Conservation (phyloP, 2,797 vertebrate genomes). For the Petrocephalus schoutedeni region DNA sequence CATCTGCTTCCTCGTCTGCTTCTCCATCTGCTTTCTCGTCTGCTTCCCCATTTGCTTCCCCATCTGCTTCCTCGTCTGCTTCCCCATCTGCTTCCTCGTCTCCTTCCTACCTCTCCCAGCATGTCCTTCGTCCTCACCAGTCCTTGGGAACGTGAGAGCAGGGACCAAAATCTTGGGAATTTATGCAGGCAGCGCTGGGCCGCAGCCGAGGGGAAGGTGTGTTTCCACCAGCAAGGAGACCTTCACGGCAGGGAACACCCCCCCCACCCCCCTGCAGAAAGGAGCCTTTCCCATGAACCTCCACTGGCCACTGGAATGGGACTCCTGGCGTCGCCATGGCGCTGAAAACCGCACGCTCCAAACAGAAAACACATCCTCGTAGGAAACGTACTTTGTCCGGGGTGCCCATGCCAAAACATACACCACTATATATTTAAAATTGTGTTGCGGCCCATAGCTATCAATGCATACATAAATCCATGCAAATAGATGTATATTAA, state of each 20-base stretch:
- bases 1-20: background rate
- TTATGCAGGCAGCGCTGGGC: background rate
- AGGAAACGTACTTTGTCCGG: background rate
- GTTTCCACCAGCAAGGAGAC: background rate
- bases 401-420: background rate
- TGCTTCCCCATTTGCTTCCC: background rate
- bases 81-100: background rate
- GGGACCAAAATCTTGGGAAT: background rate
- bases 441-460: background rate
- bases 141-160: background rate
- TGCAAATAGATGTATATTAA: slow-evolving; percentile 7
- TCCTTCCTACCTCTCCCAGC: background rate
- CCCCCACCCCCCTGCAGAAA: background rate
- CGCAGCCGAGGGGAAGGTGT: background rate
- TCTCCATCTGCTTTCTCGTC: background rate
- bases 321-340: background rate
- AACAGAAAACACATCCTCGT: slow-evolving; percentile 13
- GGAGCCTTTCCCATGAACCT: background rate
- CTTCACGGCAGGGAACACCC: background rate
- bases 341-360: background rate
- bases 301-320: background rate
- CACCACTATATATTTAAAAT: slow-evolving; percentile 17
- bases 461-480: slow-evolving; percentile 11
- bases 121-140: background rate
- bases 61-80: background rate